These are phyloP conservation scores for Eristalis arbustorum DNA, from an alignment of 2,888 invertebrate species.

Conservation along the genomic window DNA sequence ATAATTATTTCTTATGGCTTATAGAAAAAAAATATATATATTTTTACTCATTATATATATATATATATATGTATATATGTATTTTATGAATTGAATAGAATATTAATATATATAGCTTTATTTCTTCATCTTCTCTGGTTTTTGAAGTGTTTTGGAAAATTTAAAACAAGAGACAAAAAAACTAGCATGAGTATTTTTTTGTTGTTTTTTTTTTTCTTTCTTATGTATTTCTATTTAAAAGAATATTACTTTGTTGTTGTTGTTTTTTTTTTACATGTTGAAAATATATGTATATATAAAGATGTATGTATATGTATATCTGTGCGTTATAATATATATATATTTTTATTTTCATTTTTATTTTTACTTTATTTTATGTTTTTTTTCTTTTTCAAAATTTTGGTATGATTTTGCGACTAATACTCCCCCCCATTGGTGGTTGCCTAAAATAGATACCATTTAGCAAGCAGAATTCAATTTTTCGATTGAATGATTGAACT, in stretches of 20 bases:
- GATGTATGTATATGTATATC: conserved; percentile 3
- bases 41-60: background rate
- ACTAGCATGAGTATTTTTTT: background rate
- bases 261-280: background rate
- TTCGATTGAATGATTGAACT: background rate
- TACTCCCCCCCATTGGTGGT: background rate
- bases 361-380: background rate
- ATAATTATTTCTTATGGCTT: conserved; percentile 46
- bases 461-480: background rate
- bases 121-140: background rate
- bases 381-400: too few species aligned
- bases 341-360: background rate
- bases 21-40: conserved; percentile 49
- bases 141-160: background rate
- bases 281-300: background rate
- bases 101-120: background rate
- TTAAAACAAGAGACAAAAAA: background rate
- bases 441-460: background rate
- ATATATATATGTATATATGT: background rate
- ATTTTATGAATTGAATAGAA: conserved; percentile 23
- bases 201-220: background rate
- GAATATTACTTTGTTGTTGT: background rate
- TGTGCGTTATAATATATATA: conserved; percentile 12
- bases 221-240: conserved; percentile 1
- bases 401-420: background rate